These are phyloP conservation scores for Hydrozoanthus gracilis DNA, from an alignment of 92 coral and sea anemone genomes.

Conservation along the genomic window DNA sequence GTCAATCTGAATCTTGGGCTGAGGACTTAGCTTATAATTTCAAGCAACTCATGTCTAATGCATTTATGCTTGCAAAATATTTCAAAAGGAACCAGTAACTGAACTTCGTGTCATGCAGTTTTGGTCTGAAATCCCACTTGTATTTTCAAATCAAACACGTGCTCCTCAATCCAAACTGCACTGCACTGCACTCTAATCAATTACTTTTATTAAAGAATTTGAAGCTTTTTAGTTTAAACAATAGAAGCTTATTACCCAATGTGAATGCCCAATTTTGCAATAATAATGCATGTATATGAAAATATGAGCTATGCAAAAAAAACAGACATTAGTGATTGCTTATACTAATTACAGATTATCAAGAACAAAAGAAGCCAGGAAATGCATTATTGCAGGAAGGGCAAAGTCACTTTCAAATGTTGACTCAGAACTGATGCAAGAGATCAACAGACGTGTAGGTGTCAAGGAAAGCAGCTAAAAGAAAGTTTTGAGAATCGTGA, in stretches of 20 bases:
- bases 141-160: not conserved
- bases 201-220: not conserved
- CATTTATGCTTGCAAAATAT: not conserved
- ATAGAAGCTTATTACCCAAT: not conserved
- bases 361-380: constrained; percentile 59
- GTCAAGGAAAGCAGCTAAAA: not conserved
- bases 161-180: not conserved
- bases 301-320: not conserved
- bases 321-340: not conserved
- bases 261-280: not conserved
- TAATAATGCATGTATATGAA: not conserved
- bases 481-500: constrained; percentile 51
- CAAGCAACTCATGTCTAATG: too few species aligned
- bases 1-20: too few species aligned
- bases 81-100: not conserved
- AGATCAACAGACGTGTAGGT: constrained; percentile 1
- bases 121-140: too few species aligned
- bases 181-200: not conserved
- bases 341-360: constrained; percentile 24
- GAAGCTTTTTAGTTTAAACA: not conserved
- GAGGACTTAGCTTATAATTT: too few species aligned
- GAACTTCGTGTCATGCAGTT: too few species aligned
- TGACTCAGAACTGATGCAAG: constrained; percentile 38
- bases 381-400: constrained; percentile 65
- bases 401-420: constrained; percentile 46